Base-by-base conservation (phyloP, 2,888 invertebrate genomes). In the Microdon myrmicae region DNA sequence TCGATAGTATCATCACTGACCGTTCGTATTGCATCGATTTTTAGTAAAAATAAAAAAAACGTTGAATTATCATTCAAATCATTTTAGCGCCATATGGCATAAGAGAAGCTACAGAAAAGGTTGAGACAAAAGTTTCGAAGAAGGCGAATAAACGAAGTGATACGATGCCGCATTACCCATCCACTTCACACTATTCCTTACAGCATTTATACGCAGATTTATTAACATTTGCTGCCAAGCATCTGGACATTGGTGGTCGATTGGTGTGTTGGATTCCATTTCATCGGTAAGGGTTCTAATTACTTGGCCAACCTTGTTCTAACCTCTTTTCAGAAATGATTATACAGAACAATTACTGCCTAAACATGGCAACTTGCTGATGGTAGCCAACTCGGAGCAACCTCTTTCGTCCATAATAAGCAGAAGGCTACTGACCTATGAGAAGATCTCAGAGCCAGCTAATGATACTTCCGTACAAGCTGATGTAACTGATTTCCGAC, bases 211-310 rank as follows among this genome's bases (percentile, higher is more conserved):
- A 91, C 73, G 82, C 82, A 38, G 98, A 99, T 80, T 82, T 99
- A 34, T 80, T 99, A 26, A 82, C 84, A 71, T 94, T 97, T 80
- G 86, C 94, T 0, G 91, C 91, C 0, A 82, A 82, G 39, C 88
- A 91, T 76, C 83, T 99, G 48, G 84, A 82, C 68, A 67, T 90
- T 3, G 86, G 88, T 3, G 90, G 96, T 0, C 82, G 94, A 66
- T 82, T 99, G 10, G 96, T 98, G 0, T 96, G 91, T 81, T 99
- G 98, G 98, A 87, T 96, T 71, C 99, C 99, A 16, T 83, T 96
- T 23, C 89, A 90, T 67, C 87, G 92, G 89, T 90, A 68, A 51
- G 51, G 31, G 14, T n/a, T n/a, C n/a, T n/a, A n/a, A 53, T 29
- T 22, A 10, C 32, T 22, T 10, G 22, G 10, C 39, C 6, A 32